phyloP scores from a whole-genome alignment of 2,797 vertebrate species.

The Capromys pilorides region DNA sequence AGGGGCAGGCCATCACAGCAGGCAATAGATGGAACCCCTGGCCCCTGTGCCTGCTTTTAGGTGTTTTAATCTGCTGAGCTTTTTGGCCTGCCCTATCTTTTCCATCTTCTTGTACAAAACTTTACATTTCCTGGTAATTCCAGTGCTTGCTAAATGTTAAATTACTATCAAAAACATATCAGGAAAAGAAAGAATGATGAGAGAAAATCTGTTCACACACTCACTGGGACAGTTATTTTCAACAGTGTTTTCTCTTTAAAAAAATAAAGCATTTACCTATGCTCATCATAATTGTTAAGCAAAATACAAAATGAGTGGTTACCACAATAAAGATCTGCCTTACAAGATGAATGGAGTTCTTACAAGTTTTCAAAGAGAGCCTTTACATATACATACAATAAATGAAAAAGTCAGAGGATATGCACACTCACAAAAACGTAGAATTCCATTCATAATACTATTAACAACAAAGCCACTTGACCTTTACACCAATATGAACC shows the following conservation, averaged over 20 bases:
- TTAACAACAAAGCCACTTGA: conserved; percentile 22
- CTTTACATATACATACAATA: not conserved
- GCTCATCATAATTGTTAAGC: not conserved
- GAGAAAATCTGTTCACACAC: not conserved
- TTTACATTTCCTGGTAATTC: not conserved
- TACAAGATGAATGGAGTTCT: not conserved
- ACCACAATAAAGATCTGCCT: not conserved
- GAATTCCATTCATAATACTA: not conserved
- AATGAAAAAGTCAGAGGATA: not conserved
- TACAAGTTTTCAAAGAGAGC: not conserved
- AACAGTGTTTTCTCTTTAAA: not conserved
- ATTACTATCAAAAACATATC: not conserved
- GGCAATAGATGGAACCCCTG: too few species aligned
- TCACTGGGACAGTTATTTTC: not conserved
- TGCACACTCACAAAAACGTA: not conserved
- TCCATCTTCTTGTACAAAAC: not conserved
- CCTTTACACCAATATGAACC: conserved; percentile 10
- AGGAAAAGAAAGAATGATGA: not conserved
- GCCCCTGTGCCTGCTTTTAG: too few species aligned
- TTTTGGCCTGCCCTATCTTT: too few species aligned
- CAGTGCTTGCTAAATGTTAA: not conserved
- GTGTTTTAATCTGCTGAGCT: too few species aligned
- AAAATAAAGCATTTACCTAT: not conserved
- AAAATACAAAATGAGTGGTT: not conserved
- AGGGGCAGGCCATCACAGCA: too few species aligned